Base-by-base conservation (phyloP, 2,888 invertebrate species). In the Drosophila borealis region DNA sequence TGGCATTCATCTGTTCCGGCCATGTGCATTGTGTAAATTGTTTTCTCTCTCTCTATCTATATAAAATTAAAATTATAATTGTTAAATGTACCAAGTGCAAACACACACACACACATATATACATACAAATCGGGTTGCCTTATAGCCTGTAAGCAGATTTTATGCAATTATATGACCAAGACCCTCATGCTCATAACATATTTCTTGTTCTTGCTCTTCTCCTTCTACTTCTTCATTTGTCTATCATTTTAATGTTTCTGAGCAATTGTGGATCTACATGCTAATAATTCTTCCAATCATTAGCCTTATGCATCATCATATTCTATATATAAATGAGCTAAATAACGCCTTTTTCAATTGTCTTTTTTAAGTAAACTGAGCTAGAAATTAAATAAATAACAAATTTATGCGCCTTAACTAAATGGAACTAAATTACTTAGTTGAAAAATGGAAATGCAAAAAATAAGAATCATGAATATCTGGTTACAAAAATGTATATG, bases 41-140 rank as follows among this genome's bases (percentile, higher is more conserved):
- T 64, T 81, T 78, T 78, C 48, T 17, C 21, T 19, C 63, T 29
- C 39, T 39, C 57, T 42, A 14, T 65, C 42, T 88, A 78, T 65
- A 46, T 71, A 49, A 81, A 69, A 72, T 61, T 67, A 64, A 44
- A 70, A 76, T 33, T 33, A 59, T 61, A 66, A 74, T 78, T 86
- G 78, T 88, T 84, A 72, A 70, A 60, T 67, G 67, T 74, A 71
- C 69, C 62, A 73, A 73, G 68, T 81, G 67, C 62, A 73, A 68
- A 65, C 44, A 66, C 44, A 62, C 45, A 64, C 45, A 74, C 33
- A 61, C 33, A 54, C 33, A 44, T 9, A 34, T 8, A 70, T 13
- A 71, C 14, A 79, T 36, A 73, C 37, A 74, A 69, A 87, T 84
- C 78, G 75, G 85, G 75, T 83, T 88, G 85, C 85, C 85, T 89